Evolutionary conservation across 2,797 vertebrate genomes (phyloP).

Genomic region (Rachycentron canadum): DNA sequence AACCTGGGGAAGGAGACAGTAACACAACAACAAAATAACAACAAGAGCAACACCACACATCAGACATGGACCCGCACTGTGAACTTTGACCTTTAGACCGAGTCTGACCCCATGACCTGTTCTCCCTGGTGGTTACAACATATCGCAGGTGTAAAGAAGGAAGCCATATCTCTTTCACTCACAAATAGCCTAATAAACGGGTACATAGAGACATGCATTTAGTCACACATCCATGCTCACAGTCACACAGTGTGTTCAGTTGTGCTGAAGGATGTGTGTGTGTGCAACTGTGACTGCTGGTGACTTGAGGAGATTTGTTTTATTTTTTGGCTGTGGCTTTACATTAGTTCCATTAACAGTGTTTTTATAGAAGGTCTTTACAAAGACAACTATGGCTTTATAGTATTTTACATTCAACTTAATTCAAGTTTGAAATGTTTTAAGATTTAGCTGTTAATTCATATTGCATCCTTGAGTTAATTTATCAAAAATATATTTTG

Average conservation of each 20-base stretch:
- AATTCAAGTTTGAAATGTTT: neutral
- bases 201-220: constrained; percentile 18
- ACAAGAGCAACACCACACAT: constrained; percentile 59
- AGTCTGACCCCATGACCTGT: constrained; percentile 12
- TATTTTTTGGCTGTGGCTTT: neutral
- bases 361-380: neutral
- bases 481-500: no score
- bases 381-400: neutral
- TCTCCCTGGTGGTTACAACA: constrained; percentile 34
- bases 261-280: neutral
- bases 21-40: constrained; percentile 73
- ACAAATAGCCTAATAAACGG: constrained; percentile 11
- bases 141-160: constrained; percentile 27
- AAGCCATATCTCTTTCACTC: constrained; percentile 27
- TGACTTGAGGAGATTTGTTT: no score
- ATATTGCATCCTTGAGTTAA: no score
- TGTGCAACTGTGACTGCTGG: neutral
- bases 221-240: constrained; percentile 21
- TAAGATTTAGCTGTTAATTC: no score
- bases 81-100: constrained; percentile 30
- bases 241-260: constrained; percentile 5
- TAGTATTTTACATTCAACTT: neutral
- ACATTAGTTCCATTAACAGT: neutral
- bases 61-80: constrained; percentile 40
- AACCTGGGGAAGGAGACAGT: constrained; percentile 83